A percentile compares a stretch with the other conserved stretches of the same genome.
These are phyloP conservation scores for Netelia melanura DNA, from an alignment of 2,888 invertebrate species.

Conservation along the genomic window DNA sequence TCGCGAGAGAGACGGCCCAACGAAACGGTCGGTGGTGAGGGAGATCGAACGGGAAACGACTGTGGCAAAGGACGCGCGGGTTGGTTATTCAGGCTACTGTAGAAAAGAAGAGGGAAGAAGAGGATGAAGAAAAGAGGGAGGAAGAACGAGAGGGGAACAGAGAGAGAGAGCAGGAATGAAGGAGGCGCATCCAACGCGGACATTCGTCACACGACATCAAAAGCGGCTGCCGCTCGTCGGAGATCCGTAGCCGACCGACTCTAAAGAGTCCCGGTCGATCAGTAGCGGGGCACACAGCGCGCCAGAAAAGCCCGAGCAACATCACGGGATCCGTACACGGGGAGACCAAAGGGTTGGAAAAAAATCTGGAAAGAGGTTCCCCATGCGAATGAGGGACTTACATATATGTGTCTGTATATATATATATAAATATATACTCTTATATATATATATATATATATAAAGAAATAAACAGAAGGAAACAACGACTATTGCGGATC, in stretches of 20 bases:
- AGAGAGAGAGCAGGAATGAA: slow-evolving; percentile 67
- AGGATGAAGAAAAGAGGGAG: slow-evolving; percentile 41
- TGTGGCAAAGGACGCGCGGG: slow-evolving; percentile 63
- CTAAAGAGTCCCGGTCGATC: slow-evolving; percentile 84
- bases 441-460: no score
- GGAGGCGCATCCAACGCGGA: slow-evolving; percentile 84
- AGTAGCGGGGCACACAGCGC: slow-evolving; percentile 79
- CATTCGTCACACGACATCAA: slow-evolving; percentile 85
- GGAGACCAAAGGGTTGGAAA: slow-evolving; percentile 67
- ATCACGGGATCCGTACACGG: slow-evolving; percentile 45
- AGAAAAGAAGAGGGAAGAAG: slow-evolving; percentile 51
- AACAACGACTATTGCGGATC: neutral
- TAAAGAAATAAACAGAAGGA: no score
- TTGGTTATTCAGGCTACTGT: slow-evolving; percentile 69
- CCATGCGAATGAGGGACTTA: no score
- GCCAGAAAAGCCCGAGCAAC: slow-evolving; percentile 71
- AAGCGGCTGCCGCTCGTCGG: slow-evolving; percentile 83
- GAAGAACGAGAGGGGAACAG: slow-evolving; percentile 34
- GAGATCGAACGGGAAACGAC: slow-evolving; percentile 52
- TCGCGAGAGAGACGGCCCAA: slow-evolving; percentile 56
- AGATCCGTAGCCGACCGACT: slow-evolving; percentile 81
- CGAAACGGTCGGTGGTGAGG: slow-evolving; percentile 23
- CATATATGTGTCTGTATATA: no score
- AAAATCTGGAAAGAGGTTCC: slow-evolving; percentile 52
- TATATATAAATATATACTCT: no score